phyloP scores from a whole-genome alignment of 2,888 invertebrate species.

The Thyatira batis region DNA sequence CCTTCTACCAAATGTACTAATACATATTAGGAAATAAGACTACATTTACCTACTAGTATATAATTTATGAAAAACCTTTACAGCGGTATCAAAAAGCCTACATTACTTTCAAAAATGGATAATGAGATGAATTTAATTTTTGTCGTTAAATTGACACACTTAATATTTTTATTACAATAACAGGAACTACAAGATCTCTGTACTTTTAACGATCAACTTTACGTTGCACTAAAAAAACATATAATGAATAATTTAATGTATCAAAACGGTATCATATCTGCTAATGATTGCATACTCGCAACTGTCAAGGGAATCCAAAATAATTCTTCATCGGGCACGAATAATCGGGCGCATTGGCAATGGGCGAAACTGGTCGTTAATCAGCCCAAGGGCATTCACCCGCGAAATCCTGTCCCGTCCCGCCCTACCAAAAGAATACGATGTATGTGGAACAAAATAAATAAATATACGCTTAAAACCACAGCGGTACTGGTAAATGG shows the following conservation, averaged over 20 bases:
- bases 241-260: slow-evolving; percentile 8
- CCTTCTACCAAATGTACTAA: no score
- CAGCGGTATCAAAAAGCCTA: no score
- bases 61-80: no score
- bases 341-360: slow-evolving; percentile 13
- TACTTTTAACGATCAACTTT: neutral
- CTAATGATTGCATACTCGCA: slow-evolving; percentile 17
- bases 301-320: slow-evolving; percentile 17
- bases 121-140: no score
- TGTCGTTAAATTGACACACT: slow-evolving; percentile 4
- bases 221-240: neutral
- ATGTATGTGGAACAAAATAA: neutral
- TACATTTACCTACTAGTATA: no score
- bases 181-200: neutral
- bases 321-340: slow-evolving; percentile 17
- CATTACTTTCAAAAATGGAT: no score
- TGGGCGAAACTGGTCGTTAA: slow-evolving; percentile 25
- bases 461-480: neutral
- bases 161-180: neutral
- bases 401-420: slow-evolving; percentile 1
- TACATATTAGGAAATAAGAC: no score
- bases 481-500: neutral
- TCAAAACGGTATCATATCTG: slow-evolving; percentile 5
- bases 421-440: neutral
- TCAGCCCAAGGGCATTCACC: slow-evolving; percentile 15